Conservation (phyloP, 2,797 vertebrate genomes). For the Pteropus rufus region DNA sequence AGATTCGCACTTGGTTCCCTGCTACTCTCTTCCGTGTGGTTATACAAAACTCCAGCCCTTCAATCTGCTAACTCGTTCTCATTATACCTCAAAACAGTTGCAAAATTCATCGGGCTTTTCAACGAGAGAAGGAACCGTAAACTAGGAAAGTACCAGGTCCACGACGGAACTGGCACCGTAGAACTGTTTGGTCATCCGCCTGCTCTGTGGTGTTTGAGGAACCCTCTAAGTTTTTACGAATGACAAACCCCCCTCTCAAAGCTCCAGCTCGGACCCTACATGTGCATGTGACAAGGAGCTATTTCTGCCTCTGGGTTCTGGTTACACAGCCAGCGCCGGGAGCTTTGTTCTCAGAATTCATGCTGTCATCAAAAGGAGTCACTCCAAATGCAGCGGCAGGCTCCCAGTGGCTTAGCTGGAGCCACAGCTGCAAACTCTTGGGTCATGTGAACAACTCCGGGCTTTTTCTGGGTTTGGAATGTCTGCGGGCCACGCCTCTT, state of each 20-base stretch:
- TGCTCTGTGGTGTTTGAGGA: background rate
- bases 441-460: background rate
- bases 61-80: background rate
- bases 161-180: fast-evolving
- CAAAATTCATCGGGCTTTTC: background rate
- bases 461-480: background rate
- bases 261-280: background rate
- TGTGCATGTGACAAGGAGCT: background rate
- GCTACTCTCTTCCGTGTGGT: background rate
- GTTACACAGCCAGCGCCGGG: background rate
- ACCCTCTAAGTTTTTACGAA: background rate
- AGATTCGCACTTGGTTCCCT: background rate
- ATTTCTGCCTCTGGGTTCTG: slow-evolving; percentile 36
- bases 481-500: background rate
- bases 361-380: slow-evolving; percentile 49
- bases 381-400: background rate
- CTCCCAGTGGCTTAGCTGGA: background rate
- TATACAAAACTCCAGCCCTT: background rate
- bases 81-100: background rate
- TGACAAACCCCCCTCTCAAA: background rate
- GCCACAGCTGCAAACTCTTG: background rate
- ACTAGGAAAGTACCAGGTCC: background rate
- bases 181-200: background rate
- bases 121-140: background rate
- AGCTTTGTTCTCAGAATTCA: slow-evolving; percentile 63